A percentile compares a stretch with the other conserved stretches of the same genome.
These are phyloP conservation scores for Lasaia peninsularis DNA, from an alignment of 1,140 invertebrate species.

Conservation along the genomic window DNA sequence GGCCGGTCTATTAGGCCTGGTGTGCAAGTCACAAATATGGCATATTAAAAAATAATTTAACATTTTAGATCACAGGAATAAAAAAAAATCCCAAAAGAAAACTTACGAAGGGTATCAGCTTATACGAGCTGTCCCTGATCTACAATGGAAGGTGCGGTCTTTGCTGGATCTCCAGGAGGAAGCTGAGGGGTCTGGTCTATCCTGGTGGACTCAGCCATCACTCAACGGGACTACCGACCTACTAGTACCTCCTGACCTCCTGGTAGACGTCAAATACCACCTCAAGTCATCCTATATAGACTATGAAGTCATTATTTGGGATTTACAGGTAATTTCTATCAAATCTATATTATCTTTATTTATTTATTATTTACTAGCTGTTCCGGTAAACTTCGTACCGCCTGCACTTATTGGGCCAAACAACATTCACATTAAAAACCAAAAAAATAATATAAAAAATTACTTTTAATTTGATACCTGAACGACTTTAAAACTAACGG, in stretches of 20 bases:
- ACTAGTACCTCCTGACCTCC: constrained; percentile 82
- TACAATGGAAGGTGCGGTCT: constrained; percentile 57
- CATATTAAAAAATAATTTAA: no score
- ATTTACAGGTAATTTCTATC: constrained; percentile 80
- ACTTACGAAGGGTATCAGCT: constrained; percentile 73
- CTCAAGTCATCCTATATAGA: constrained; percentile 81
- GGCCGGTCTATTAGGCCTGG: no score
- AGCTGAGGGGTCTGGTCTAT: constrained; percentile 66
- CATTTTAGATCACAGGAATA: constrained; percentile 48
- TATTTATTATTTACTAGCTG: no score
- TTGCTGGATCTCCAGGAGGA: constrained; percentile 68
- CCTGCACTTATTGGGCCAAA: no score
- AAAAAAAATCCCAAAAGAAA: constrained; percentile 61
- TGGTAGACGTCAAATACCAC: constrained; percentile 81
- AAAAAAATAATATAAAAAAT: no score
- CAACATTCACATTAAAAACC: no score
- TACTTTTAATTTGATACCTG: no score
- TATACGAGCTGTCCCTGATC: constrained; percentile 58
- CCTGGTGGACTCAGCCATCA: constrained; percentile 72
- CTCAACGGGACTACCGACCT: constrained; percentile 83
- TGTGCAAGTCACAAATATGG: no score
- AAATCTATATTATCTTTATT: not conserved
- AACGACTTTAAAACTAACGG: no score
- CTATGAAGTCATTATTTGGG: constrained; percentile 83
- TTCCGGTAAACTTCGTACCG: no score